Conservation (phyloP, 2,113 vertebrate species). For the Lepus timidus region DNA sequence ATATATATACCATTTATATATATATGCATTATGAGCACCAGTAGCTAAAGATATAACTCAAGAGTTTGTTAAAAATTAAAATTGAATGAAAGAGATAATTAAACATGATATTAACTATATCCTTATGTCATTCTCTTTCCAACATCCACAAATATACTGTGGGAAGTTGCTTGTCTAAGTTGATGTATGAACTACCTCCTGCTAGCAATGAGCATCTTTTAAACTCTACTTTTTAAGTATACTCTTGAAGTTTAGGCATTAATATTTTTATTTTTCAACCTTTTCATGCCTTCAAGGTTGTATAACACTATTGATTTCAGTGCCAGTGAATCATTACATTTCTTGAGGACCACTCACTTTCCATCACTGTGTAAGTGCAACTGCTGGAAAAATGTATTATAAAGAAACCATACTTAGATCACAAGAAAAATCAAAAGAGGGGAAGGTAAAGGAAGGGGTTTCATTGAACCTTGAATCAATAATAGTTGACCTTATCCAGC, state of each 20-base stretch:
- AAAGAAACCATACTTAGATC: slow-evolving; percentile 82
- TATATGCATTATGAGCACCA: background rate
- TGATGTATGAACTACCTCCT: slow-evolving; percentile 17
- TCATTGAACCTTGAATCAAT: slow-evolving; percentile 86
- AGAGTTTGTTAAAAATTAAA: slow-evolving; percentile 13
- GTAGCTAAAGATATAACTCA: background rate
- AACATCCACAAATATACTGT: background rate
- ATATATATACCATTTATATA: background rate
- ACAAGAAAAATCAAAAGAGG: slow-evolving; percentile 79
- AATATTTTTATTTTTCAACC: slow-evolving; percentile 74
- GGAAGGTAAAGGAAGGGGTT: slow-evolving; percentile 79
- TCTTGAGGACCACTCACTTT: slow-evolving; percentile 82
- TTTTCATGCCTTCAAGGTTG: slow-evolving; percentile 79
- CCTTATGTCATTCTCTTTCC: slow-evolving; percentile 1
- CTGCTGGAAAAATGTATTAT: slow-evolving; percentile 69
- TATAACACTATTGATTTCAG: slow-evolving; percentile 86
- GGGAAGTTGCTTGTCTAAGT: background rate
- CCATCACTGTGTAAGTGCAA: slow-evolving; percentile 78
- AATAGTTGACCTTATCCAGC: slow-evolving; percentile 87
- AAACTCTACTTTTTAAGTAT: slow-evolving; percentile 78
- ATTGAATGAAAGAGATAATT: background rate
- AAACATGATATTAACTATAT: background rate
- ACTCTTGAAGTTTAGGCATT: slow-evolving; percentile 71
- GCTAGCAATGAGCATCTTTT: slow-evolving; percentile 10
- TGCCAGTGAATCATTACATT: slow-evolving; percentile 83